Evolutionary conservation across 2,797 vertebrate species (phyloP), one percentile per base, ranked within the genome.

Genomic region (Aplochiton taeniatus): DNA sequence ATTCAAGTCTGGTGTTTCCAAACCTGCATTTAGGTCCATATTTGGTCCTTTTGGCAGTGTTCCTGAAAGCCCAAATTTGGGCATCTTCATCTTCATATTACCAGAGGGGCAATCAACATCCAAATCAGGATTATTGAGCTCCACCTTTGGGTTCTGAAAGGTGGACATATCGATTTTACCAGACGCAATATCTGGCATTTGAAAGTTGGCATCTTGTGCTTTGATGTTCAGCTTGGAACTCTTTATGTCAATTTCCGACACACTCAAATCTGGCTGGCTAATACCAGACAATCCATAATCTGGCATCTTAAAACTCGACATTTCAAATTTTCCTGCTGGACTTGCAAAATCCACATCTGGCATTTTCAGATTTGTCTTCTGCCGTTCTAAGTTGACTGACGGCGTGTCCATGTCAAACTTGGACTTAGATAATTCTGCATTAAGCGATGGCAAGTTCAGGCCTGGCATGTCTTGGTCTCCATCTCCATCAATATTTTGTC

Each of bases 1-100:
- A 50, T 52, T 68, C 31, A 79, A 16, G 0, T 82, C 65, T 9
- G 84, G 77, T 59, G 77, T 64, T 60, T 73, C 75, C n/a, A 77
- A 11, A 11, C 53, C 66, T 61, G 74, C 56, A 61, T 74, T 72
- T 1, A 82, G 12, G 50, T 82, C 62, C 46, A 82, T 9, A 59
- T 86, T 65, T n/a, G 76, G 63, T 46, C 42, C 64, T 46, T 82
- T 82, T 68, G 74, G 63, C 53, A 79, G 73, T 48, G 74, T 68
- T 18, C 73, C 73, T 12, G 79, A 80, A 0, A 85, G 42, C 7
- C 77, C 75, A 17, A 79, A 70, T 57, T 82, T 83, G 5, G 86
- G 82, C 44, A 68, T 42, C 58, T 83, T 84, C 0, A 83, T 0
- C 44, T 82, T 84, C 0, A 83, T 0, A 42, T 82, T 86, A 43